Base-by-base conservation (phyloP, 2,113 vertebrate species). In the Silurus asotus region DNA sequence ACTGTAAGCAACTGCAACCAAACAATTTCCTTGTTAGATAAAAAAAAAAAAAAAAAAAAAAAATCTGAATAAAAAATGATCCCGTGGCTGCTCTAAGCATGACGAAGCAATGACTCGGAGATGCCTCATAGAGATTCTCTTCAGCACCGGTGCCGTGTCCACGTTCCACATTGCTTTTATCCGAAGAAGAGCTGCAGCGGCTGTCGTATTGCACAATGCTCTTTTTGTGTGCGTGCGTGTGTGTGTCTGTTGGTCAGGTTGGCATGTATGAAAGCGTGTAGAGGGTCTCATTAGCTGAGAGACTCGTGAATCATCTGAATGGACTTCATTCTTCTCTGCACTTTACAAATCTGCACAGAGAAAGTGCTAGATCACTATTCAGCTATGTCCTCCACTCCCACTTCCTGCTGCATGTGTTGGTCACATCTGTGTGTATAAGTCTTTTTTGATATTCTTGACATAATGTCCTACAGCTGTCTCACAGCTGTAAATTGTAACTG, bases 251-350 rank as follows among this genome's bases (percentile, higher is more conserved):
- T 72, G 83, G 72, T 87, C 81, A 82, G 83, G 55, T 69, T 77
- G 20, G 78, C 45, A 55, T 80, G 76, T 85, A 48, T 59, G 67
- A 58, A 69, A 55, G 83, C 59, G 64, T 70, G 80, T 69, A 61
- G 51, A 76, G 56, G 76, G 77, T 67, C 58, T 64, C n/a, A 65
- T 53, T 53, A 84, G 55, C 13, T 87, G 82, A 61, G 20, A 81
- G 87, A 84, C 79, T 67, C 61, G 49, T 87, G 75, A 75, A 67
- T 90, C 59, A 82, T 49, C 58, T 89, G 88, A 87, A 89, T 61
- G 65, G 85, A 10, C 56, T 67, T 80, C 81, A 69, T 81, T 88
- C 84, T 86, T 87, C 84, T 56, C 70, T 59, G 61, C 74, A 59
- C 55, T 90, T 85, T 61, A 81, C 84, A 88, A 59, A 79, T 85